Base-by-base conservation (phyloP, 2,888 invertebrate genomes). In the Perithous albicinctus region DNA sequence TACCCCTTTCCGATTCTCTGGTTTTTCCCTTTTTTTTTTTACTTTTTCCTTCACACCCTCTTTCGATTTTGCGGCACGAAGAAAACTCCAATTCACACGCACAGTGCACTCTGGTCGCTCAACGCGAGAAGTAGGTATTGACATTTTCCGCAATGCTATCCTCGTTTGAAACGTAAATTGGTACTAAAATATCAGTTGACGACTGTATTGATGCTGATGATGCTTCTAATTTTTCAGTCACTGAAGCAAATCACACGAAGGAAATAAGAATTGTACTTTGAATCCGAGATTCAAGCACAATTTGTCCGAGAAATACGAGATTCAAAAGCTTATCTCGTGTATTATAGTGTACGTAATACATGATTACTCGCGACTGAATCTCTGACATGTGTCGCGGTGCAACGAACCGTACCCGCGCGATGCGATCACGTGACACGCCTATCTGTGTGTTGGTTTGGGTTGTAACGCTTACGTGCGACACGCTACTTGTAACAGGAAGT, bases 41-140 rank as follows among this genome's bases (percentile, higher is more conserved):
- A 8, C 10, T 29, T 54, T 35, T 46, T 69, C 48, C 38, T 51
- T 61, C 46, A 26, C 48, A 23, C 23, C 61, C 56, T 41, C 54
- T 32, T 43, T 85, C 81, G 78, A 78, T 84, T 88, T 51, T 51
- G 20, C 74, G 59, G 41, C 38, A 10, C 69, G 78, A 77, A 75
- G 80, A 85, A 81, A 78, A 67, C 78, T 83, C 74, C 77, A 41
- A n/a, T 41, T 41, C 66, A 61, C 72, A 18, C 70, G n/a, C n/a
- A 61, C 72, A 76, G 46, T 69, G 76, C 76, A 63, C 78, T 69
- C 51, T 66, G 41, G n/a, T n/a, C n/a, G n/a, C n/a, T n/a, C n/a
- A n/a, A n/a, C n/a, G n/a, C n/a, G n/a, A n/a, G n/a, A n/a, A n/a
- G n/a, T n/a, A n/a, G n/a, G n/a, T n/a, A n/a, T n/a, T n/a, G n/a